Evolutionary conservation across 2,113 vertebrate species (phyloP), one percentile per base, ranked within the genome.

Genomic region (Suricata suricatta): DNA sequence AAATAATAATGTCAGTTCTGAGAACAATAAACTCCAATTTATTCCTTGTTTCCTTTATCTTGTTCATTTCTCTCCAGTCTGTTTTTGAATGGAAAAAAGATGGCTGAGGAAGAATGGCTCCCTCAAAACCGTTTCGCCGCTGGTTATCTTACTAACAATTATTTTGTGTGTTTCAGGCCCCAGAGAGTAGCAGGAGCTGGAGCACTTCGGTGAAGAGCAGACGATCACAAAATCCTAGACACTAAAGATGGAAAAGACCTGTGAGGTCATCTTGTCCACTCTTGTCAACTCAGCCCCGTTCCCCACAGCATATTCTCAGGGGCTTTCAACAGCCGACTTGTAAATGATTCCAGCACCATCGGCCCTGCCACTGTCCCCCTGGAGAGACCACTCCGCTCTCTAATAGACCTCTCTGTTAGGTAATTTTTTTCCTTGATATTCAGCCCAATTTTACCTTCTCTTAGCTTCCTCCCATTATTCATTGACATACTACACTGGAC

Each of bases 221-320:
- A 47, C 10, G 0, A 81, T 92, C 90, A n/a, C 63, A 88, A 86
- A 98, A 96, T 66, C 11, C 7, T 71, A 96, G 69, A 93, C 94
- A 81, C 38, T 96, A 82, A 93, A 96, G 96, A 95, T 88, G 96
- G 84, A 90, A 96, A 97, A 96, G 90, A 94, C 84, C 88, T 81
- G 50, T 0, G 3, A 95, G 95, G 90, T 96, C 95, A 90, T 90
- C 63, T 74, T 90, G 80, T 88, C 96, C 92, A 96, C 79, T 93
- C 92, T 44, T 44, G 60, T 87, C 87, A 92, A 27, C 96, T 87
- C 83, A 84, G 57, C 52, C 54, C 52, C 90, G 54, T 88, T 96
- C 35, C 33, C 93, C 84, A 64, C 33, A 35, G 96, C 86, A 19
- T 64, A 54, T 29, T 97, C 72, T 95, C 85, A 50, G 96, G 92